phyloP scores from a whole-genome alignment of 2,797 vertebrate species.

The Artibeus jamaicensis region DNA sequence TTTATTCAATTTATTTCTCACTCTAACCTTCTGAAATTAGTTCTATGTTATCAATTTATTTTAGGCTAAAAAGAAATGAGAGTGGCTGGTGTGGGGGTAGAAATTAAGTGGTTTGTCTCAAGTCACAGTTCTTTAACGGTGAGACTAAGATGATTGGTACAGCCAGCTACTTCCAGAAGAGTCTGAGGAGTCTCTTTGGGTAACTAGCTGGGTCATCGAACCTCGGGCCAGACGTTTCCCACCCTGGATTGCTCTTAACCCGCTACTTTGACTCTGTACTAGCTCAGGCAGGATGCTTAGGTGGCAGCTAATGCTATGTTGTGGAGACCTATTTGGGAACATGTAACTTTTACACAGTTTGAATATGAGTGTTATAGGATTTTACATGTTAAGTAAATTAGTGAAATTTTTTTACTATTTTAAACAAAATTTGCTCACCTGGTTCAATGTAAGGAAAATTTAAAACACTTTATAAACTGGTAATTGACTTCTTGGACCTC shows the following conservation, averaged over 20 bases:
- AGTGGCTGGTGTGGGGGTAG: not conserved
- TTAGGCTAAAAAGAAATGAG: not conserved
- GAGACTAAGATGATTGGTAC: not conserved
- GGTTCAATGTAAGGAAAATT: slow-evolving; percentile 44
- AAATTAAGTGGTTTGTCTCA: not conserved
- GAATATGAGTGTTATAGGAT: not conserved
- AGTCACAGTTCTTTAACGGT: not conserved
- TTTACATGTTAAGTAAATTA: slow-evolving; percentile 27
- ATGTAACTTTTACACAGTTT: not conserved
- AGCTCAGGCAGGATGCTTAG: not conserved
- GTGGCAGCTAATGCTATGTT: not conserved
- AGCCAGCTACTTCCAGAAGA: not conserved
- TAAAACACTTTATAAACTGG: slow-evolving; percentile 55
- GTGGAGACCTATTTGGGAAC: not conserved
- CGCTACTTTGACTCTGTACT: not conserved
- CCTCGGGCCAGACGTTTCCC: not conserved
- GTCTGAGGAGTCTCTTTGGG: not conserved
- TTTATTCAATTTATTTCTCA: not conserved
- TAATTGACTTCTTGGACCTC: slow-evolving; percentile 51
- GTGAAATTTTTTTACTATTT: slow-evolving; percentile 27
- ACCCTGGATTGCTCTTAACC: not conserved
- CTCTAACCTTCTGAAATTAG: not conserved
- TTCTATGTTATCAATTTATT: not conserved
- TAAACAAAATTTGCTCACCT: slow-evolving; percentile 32
- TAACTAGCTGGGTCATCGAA: not conserved